phyloP scores from a whole-genome alignment of 1,140 invertebrate species.

The Elysia chlorotica region DNA sequence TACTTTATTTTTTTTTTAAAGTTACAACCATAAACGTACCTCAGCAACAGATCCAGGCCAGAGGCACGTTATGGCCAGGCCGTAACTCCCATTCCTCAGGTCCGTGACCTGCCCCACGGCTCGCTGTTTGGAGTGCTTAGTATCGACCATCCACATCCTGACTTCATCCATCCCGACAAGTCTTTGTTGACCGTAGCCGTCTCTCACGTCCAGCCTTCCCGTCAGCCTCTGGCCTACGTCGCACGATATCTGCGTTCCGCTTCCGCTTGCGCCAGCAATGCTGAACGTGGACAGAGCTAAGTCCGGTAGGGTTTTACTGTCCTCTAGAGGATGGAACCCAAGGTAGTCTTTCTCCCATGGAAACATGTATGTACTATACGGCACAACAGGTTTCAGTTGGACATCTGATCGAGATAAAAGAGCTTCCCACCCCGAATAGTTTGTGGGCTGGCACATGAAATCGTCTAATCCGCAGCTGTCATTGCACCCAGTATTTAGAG shows the following conservation, averaged over 20 bases:
- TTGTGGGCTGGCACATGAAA: no score
- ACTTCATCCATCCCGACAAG: slow-evolving; percentile 1
- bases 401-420: no score
- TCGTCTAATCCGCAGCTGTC: no score
- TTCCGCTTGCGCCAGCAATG: not conserved
- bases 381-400: not conserved
- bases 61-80: no score
- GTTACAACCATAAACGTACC: no score
- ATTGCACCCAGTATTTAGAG: no score
- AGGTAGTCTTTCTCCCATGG: not conserved
- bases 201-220: not conserved
- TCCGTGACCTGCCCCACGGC: not conserved
- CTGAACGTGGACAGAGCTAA: not conserved
- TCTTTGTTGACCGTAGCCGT: slow-evolving; percentile 5
- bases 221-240: not conserved
- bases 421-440: no score
- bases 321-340: not conserved
- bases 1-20: no score
- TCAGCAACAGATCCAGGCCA: no score
- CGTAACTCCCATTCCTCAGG: slow-evolving; percentile 11
- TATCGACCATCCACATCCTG: slow-evolving; percentile 2
- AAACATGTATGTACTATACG: not conserved
- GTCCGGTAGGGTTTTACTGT: not conserved
- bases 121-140: not conserved
- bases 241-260: not conserved